These are phyloP conservation scores for Cheirogaleus medius DNA, from an alignment of 2,113 vertebrate genomes.

Conservation along the genomic window DNA sequence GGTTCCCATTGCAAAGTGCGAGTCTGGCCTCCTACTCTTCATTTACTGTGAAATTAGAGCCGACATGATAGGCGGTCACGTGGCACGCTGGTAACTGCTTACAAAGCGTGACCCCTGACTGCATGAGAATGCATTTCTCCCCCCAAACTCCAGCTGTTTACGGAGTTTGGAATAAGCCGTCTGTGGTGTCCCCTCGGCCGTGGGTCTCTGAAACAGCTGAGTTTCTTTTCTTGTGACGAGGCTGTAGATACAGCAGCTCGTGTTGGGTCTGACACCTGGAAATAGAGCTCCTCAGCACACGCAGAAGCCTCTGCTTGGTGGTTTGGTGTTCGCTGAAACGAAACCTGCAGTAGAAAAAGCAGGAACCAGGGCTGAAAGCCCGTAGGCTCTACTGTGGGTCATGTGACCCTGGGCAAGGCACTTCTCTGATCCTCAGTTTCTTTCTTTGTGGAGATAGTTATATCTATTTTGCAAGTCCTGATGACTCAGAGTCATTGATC, in stretches of 20 bases:
- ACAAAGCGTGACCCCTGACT: neutral
- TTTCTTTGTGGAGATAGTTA: neutral
- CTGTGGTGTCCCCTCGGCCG: too few species aligned
- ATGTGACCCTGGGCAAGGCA: fast-evolving
- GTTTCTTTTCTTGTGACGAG: neutral
- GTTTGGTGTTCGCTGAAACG: fast-evolving
- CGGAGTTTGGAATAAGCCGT: neutral
- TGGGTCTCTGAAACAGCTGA: neutral
- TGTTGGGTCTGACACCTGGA: neutral
- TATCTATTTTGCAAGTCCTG: neutral
- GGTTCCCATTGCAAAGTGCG: neutral
- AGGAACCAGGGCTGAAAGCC: fast-evolving
- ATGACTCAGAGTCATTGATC: neutral
- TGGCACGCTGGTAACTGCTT: neutral
- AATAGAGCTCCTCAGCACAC: fast-evolving
- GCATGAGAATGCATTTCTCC: neutral
- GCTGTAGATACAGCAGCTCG: neutral
- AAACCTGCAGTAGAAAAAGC: fast-evolving
- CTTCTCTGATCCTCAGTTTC: neutral
- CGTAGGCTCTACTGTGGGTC: fast-evolving
- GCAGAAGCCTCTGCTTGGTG: fast-evolving
- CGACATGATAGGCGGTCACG: fast-evolving
- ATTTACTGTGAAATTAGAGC: neutral
- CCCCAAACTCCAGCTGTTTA: neutral
- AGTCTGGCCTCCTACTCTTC: neutral